Evolutionary conservation across 2,888 invertebrate genomes (phyloP), one percentile per base, ranked within the genome.

Genomic region (Clistopyga incitator): DNA sequence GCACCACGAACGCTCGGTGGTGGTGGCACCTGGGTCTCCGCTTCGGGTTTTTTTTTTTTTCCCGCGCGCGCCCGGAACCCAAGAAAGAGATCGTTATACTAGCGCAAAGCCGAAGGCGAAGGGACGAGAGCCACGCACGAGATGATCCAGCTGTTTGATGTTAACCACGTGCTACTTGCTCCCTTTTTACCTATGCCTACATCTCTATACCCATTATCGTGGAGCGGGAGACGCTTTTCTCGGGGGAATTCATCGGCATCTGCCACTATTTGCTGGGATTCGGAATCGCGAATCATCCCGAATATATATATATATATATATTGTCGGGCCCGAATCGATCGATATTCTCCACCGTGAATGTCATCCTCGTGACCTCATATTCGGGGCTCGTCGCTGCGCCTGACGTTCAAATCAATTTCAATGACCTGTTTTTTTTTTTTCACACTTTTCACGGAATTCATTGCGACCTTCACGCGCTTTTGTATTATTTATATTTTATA

Each of bases 71-170:
- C 82, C 59, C 72, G 13, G 45, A 52, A 87, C 88, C 87, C 87
- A 90, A 90, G 90, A 90, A 91, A 90, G 88, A 89, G 89, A 90
- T 90, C 88, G 88, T 91, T 89, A 87, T 86, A 70, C 82, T 47
- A 67, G 65, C n/a, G 75, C 20, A 71, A 75, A 59, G 77, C 77
- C 67, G 72, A 67, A 18, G 56, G 47, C 67, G 70, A 78, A 74
- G 67, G 42, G 67, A 67, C 65, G 29, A 47, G 67, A 84, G 86
- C 86, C 89, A 89, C 88, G 90, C 91, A 89, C 90, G 89, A 90
- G 90, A 92, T 92, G 92, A 92, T 93, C 92, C 93, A 93, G 93
- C 92, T 93, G 93, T 93, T 92, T 92, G 92, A 92, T 93, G 90
- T 89, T 88, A 88, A 90, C 91, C 91, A 91, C 92, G 90, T 90